Evolutionary conservation across 2,113 vertebrate species (phyloP).

Genomic region (Chloropsis cyanopogon): DNA sequence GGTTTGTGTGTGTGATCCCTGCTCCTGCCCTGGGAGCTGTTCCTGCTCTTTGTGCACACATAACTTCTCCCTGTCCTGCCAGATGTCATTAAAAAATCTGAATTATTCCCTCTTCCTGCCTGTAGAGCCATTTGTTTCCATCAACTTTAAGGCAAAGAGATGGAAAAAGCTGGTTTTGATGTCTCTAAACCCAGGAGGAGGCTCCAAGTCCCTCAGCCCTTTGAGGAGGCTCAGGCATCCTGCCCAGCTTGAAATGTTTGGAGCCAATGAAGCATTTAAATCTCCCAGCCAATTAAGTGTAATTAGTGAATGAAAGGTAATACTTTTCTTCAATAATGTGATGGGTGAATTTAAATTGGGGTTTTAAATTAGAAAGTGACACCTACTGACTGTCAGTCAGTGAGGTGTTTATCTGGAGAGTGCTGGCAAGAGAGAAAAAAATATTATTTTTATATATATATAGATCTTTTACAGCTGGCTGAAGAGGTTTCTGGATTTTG

Average conservation of each 20-base stretch:
- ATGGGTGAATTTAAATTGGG: slow-evolving; percentile 57
- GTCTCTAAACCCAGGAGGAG: background rate
- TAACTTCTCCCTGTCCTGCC: background rate
- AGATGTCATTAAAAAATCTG: background rate
- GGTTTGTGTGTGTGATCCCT: background rate
- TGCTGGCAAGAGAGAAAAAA: background rate
- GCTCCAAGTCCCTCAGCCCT: background rate
- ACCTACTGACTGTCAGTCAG: slow-evolving; percentile 70
- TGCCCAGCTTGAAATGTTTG: slow-evolving; percentile 52
- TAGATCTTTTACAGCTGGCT: background rate
- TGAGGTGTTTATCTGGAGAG: slow-evolving; percentile 42
- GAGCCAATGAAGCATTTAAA: slow-evolving; percentile 55
- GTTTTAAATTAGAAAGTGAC: slow-evolving; percentile 63
- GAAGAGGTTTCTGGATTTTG: background rate
- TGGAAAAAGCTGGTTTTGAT: background rate
- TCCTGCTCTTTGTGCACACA: background rate
- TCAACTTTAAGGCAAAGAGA: background rate
- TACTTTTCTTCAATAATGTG: slow-evolving; percentile 46
- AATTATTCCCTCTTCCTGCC: background rate
- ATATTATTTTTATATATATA: background rate
- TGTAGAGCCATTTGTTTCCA: background rate
- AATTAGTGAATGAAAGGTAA: slow-evolving; percentile 68
- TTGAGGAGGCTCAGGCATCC: background rate
- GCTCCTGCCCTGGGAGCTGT: background rate
- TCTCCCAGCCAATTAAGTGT: slow-evolving; percentile 54